Base-by-base conservation (phyloP, 2,888 invertebrate genomes). In the Dorcus parallelipipedus region DNA sequence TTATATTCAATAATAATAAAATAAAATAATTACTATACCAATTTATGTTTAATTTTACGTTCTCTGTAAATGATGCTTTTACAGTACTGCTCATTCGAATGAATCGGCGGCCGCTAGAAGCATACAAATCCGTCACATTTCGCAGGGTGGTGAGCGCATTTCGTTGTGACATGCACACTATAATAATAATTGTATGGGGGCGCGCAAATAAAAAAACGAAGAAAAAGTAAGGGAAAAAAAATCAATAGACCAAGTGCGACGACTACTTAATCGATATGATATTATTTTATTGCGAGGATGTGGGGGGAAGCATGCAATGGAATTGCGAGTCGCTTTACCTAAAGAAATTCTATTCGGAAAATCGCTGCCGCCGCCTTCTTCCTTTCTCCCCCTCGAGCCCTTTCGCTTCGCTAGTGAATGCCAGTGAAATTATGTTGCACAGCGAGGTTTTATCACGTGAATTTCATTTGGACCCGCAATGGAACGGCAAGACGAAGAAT, bases 1-100 rank as follows among this genome's bases (percentile, higher is more conserved):
- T n/a, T 10, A 3, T 6, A 8, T 49, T 39, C 40, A 41, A 49
- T 38, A 20, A 49, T 43, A 42, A 49, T 40, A 45, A 39, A 52
- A 33, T 45, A 58, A 59, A 59, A 63, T 63, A 52, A 58, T 64
- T 71, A 71, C 68, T 72, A 68, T 78, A 79, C 79, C 79, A 79
- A 79, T 76, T 73, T 71, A 80, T 77, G 69, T 71, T 78, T 74
- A 80, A 77, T 73, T 78, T 78, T 71, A 79, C 74, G 77, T 78
- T 76, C 73, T 79, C 79, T 71, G 78, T 76, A 77, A 79, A 80
- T 70, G 78, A 76, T 69, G 79, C 79, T 77, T 78, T 79, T 70
- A 79, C 72, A 71, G 77, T 76, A 52, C 52, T 54, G 52, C 52
- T 56, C 59, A 59, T 59, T 56, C 48, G 56, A 38, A 52, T 56